A percentile compares a stretch with the other conserved stretches of the same genome.
Evolutionary conservation across 2,113 vertebrate species (phyloP).

Genomic region (Nicator chloris): DNA sequence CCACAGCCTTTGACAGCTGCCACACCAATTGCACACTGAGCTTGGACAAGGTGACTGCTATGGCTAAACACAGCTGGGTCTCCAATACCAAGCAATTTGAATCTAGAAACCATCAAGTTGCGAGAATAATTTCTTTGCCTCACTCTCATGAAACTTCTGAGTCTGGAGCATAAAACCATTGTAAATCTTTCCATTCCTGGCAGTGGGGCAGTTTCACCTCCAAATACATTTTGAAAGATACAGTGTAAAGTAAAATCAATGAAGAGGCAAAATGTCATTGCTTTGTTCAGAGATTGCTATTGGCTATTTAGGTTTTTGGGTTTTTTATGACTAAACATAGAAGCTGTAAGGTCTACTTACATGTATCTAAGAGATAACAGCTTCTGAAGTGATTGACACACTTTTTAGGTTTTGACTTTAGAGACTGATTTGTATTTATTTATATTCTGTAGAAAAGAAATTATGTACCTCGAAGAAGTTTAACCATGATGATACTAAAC

Average conservation of each 20-base stretch:
- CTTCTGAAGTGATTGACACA: neutral
- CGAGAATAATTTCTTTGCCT: neutral
- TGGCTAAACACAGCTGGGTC: neutral
- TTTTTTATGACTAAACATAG: neutral
- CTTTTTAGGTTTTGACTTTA: neutral
- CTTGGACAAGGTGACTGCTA: neutral
- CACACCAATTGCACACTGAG: neutral
- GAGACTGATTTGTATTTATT: neutral
- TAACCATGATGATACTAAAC: neutral
- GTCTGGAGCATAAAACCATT: neutral
- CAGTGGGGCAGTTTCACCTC: neutral
- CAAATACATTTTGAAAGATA: neutral
- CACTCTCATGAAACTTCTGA: neutral
- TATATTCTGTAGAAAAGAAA: neutral
- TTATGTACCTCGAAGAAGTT: neutral
- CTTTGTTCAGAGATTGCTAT: neutral
- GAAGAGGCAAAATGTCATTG: neutral
- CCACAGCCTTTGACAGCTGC: neutral
- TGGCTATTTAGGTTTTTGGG: neutral
- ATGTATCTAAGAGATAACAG: neutral
- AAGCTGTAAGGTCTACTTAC: neutral
- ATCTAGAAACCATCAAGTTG: neutral
- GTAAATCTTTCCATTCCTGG: neutral
- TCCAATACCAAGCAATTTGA: neutral
- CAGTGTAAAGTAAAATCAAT: neutral